These are phyloP conservation scores for Sardina pilchardus DNA, from an alignment of 2,113 vertebrate species.

Conservation along the genomic window DNA sequence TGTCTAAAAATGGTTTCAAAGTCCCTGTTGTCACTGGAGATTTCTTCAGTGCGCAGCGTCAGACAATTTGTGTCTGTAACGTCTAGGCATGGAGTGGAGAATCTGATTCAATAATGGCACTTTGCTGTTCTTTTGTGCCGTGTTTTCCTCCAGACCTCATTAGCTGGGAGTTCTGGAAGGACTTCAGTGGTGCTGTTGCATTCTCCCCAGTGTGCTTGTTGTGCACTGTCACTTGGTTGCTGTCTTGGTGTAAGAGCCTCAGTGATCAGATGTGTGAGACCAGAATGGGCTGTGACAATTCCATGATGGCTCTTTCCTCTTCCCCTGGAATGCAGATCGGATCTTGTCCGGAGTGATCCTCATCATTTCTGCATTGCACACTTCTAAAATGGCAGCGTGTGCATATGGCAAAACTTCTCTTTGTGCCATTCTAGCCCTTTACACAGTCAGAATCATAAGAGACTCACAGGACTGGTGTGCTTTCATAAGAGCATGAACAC, in stretches of 20 bases:
- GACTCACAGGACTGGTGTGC: not conserved
- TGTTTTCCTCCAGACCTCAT: slow-evolving; percentile 47
- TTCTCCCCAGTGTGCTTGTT: not conserved
- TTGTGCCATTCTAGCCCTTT: not conserved
- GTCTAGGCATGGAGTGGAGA: slow-evolving; percentile 25
- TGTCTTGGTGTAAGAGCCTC: not conserved
- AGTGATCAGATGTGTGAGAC: not conserved
- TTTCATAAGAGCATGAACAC: not conserved
- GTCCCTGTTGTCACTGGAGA: slow-evolving; percentile 4
- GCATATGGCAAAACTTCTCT: not conserved
- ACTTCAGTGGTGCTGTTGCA: slow-evolving; percentile 3
- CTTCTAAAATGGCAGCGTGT: not conserved
- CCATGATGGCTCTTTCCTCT: not conserved
- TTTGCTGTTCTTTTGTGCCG: slow-evolving; percentile 26
- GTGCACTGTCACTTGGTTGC: not conserved
- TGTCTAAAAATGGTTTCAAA: slow-evolving; percentile 4
- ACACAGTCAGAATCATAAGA: not conserved
- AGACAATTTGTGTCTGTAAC: slow-evolving; percentile 15
- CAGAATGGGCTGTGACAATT: not conserved
- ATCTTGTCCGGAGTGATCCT: not conserved
- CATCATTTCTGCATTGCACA: not conserved
- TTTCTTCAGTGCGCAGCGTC: not conserved
- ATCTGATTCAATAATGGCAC: slow-evolving; percentile 2
- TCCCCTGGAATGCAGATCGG: not conserved
- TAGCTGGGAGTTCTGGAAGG: slow-evolving; percentile 38